Evolutionary conservation across 53 echinoderm and acorn worm species (phyloP).

Genomic region (Echinarachnius parma): DNA sequence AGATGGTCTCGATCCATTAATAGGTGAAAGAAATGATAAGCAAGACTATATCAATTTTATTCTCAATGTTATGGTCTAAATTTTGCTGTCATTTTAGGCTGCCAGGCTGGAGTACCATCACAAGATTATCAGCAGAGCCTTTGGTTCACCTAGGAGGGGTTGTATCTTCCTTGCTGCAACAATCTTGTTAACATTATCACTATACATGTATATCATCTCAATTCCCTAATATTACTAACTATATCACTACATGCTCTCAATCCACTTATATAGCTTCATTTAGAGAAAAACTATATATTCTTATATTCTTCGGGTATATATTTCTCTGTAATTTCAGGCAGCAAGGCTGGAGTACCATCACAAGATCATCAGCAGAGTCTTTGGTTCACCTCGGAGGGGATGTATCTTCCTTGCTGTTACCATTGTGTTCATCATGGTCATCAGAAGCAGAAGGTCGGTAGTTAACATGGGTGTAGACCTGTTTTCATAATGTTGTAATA

Average conservation of each 20-base stretch:
- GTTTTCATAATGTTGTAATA: background rate
- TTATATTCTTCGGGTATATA: background rate
- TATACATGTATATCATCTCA: no score
- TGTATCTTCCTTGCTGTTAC: slow-evolving; percentile 60
- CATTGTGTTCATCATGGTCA: slow-evolving; percentile 52
- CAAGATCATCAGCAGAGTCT: slow-evolving; percentile 47
- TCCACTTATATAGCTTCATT: background rate
- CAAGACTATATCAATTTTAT: background rate
- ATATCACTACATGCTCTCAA: no score
- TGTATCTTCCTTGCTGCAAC: slow-evolving; percentile 60
- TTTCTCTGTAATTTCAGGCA: slow-evolving; percentile 39
- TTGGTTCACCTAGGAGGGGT: slow-evolving; percentile 54
- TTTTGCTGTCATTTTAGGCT: slow-evolving; percentile 34
- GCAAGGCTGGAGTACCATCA: slow-evolving; percentile 65
- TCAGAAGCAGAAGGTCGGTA: slow-evolving; percentile 64
- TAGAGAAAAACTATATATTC: background rate
- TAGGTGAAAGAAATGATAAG: background rate
- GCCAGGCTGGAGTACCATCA: slow-evolving; percentile 65
- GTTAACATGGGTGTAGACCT: no score
- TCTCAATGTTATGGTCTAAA: background rate
- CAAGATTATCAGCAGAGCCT: slow-evolving; percentile 46
- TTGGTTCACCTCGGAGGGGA: slow-evolving; percentile 54
- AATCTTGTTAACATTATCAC: no score
- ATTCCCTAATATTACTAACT: no score
- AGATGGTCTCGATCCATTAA: no score